Evolutionary conservation across 2,797 vertebrate genomes (phyloP), one percentile per base, ranked within the genome.

Genomic region (Furcifer pardalis): DNA sequence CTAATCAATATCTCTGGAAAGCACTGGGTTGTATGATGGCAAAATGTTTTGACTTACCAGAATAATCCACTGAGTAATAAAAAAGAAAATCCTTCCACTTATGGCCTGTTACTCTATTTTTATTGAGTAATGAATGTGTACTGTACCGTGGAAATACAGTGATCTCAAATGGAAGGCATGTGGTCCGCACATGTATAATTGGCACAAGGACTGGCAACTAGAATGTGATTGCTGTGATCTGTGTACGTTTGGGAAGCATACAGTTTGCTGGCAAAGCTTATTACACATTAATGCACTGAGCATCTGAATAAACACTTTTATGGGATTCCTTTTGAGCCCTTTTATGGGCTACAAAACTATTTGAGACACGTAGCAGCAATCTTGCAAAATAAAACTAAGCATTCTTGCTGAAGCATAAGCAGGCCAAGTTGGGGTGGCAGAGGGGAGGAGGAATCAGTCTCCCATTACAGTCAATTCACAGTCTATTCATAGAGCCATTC

Each of bases 401-500:
- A 76, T 77, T 90, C 1, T 79, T 84, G 79, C 37, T 3, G 1
- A 71, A 84, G 6, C 72, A 84, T 87, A 83, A 82, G 12, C 37
- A 75, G 77, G 56, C 59, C 40, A 81, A 86, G 81, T 32, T 56
- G 21, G 27, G n/a, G 49, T 1, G 2, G 37, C 21, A 5, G 37
- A 13, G 37, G 71, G 40, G 27, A 46, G 21, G 63, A 13, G 49
- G 49, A 44, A 68, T 7, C 2, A 88, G 82, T 7, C 44, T 84
- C 68, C 23, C 7, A 13, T 76, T 88, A 75, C 49, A 7, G 66
- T 79, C 88, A 85, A 71, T 92, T 90, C 63, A 82, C 42, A 87
- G 30, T 17, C n/a, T 84, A 83, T 85, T 91, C 73, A 82, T 88
- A 91, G 91, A 90, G 35, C 1, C 37, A 40, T 88, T 86, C 56